Conservation (phyloP, 1,140 invertebrate genomes). For the Hermetia illucens region DNA sequence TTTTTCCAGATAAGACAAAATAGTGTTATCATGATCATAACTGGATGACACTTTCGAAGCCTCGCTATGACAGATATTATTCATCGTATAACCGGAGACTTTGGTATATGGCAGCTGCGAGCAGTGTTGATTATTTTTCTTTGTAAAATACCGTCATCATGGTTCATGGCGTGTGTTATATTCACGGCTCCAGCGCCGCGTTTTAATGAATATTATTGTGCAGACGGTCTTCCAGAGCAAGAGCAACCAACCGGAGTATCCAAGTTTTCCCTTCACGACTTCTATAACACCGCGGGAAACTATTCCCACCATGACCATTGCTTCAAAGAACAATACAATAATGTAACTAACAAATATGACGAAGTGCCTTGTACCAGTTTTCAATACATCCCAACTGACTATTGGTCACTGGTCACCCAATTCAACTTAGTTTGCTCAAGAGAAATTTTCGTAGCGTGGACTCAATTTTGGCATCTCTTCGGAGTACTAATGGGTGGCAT, state of each 20-base stretch:
- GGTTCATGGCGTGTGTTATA: conserved; percentile 34
- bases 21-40: too few species aligned
- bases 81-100: conserved; percentile 24
- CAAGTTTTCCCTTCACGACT: too few species aligned
- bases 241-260: too few species aligned
- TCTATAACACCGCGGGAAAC: too few species aligned
- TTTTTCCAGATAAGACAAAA: too few species aligned
- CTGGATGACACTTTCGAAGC: too few species aligned
- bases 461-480: conserved; percentile 32
- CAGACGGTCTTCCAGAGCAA: too few species aligned
- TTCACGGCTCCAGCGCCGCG: conserved; percentile 24
- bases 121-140: conserved; percentile 30
- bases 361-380: neutral
- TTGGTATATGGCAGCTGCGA: conserved; percentile 30
- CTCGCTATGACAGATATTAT: conserved; percentile 27
- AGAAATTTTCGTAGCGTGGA: conserved; percentile 30
- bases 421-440: conserved; percentile 30
- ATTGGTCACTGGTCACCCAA: conserved; percentile 27
- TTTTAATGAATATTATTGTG: too few species aligned
- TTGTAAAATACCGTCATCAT: conserved; percentile 32
- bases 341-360: too few species aligned
- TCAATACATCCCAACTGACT: conserved; percentile 5
- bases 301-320: too few species aligned
- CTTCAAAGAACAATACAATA: too few species aligned
- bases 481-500: conserved; percentile 30